Conservation (phyloP, 2,888 invertebrate species). For the Salticus scenicus region DNA sequence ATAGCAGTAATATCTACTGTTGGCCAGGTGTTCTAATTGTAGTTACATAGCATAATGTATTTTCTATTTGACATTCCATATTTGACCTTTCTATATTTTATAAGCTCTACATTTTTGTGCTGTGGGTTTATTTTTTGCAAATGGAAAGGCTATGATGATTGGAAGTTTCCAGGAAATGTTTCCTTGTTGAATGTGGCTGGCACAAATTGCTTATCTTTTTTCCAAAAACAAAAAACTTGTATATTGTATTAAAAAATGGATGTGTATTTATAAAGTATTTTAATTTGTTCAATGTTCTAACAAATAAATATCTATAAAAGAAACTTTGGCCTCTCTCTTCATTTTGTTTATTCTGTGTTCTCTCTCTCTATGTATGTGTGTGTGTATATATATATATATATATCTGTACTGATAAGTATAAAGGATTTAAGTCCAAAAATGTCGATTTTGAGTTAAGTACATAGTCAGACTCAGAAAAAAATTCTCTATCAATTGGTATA, state of each 20-base stretch:
- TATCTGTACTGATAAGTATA: too few relatives aligned
- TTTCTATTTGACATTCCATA: slow-evolving; percentile 60
- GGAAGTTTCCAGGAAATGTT: slow-evolving; percentile 70
- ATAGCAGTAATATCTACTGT: background rate
- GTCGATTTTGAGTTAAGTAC: too few relatives aligned
- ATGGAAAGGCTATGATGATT: slow-evolving; percentile 16
- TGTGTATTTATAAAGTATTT: slow-evolving; percentile 51
- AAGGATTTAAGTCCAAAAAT: too few relatives aligned
- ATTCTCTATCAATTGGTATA: too few relatives aligned
- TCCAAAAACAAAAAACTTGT: slow-evolving; percentile 36
- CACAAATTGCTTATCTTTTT: slow-evolving; percentile 46
- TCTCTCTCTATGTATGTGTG: too few relatives aligned
- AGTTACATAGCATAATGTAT: background rate
- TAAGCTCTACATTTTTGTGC: slow-evolving; percentile 45
- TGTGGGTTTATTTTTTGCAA: slow-evolving; percentile 12
- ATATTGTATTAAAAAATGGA: slow-evolving; percentile 62
- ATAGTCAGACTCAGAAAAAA: too few relatives aligned
- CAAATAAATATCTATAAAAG: slow-evolving; percentile 14
- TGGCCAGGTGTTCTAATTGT: background rate
- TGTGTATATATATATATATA: too few relatives aligned
- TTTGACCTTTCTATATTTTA: slow-evolving; percentile 35
- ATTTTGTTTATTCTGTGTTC: too few relatives aligned
- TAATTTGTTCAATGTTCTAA: slow-evolving; percentile 47
- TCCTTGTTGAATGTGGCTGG: slow-evolving; percentile 52
- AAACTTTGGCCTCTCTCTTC: too few relatives aligned